These are phyloP conservation scores for Perca fluviatilis DNA, from an alignment of 2,113 vertebrate genomes.

Conservation along the genomic window DNA sequence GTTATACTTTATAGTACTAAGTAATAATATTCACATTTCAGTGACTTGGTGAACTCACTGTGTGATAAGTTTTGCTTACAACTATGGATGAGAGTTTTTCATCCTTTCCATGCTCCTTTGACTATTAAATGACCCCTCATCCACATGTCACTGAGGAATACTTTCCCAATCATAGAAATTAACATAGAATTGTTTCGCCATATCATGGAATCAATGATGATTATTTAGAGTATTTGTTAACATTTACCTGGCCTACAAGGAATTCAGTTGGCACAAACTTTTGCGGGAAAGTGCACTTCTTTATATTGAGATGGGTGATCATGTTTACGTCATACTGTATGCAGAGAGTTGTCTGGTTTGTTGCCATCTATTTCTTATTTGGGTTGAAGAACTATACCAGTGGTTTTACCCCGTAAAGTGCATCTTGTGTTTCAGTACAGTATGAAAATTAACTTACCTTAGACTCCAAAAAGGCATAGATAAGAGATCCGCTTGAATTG, in stretches of 20 bases:
- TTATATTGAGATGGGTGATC: too few relatives aligned
- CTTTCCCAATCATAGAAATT: not conserved
- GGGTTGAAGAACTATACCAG: not conserved
- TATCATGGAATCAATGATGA: not conserved
- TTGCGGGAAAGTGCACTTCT: too few relatives aligned
- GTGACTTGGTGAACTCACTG: not conserved
- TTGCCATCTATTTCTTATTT: too few relatives aligned
- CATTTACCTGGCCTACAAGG: slow-evolving; percentile 14
- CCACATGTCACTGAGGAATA: not conserved
- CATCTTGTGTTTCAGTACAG: too few relatives aligned
- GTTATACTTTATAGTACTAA: too few relatives aligned
- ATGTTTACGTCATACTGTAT: too few relatives aligned
- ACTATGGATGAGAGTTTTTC: not conserved
- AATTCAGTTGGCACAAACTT: too few relatives aligned
- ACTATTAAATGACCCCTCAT: slow-evolving; percentile 1
- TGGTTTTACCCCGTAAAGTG: too few relatives aligned
- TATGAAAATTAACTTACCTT: too few relatives aligned
- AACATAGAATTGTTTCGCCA: not conserved
- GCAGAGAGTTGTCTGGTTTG: too few relatives aligned
- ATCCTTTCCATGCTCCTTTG: not conserved
- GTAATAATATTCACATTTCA: not conserved
- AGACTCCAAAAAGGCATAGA: too few relatives aligned
- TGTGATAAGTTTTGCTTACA: not conserved
- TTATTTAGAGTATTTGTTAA: slow-evolving; percentile 15
- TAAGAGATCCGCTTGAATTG: not conserved